Percentiles rank a stretch among this genome's conserved stretches.
Conservation (phyloP, 2,797 vertebrate species). For the Silurus lanzhouensis region DNA sequence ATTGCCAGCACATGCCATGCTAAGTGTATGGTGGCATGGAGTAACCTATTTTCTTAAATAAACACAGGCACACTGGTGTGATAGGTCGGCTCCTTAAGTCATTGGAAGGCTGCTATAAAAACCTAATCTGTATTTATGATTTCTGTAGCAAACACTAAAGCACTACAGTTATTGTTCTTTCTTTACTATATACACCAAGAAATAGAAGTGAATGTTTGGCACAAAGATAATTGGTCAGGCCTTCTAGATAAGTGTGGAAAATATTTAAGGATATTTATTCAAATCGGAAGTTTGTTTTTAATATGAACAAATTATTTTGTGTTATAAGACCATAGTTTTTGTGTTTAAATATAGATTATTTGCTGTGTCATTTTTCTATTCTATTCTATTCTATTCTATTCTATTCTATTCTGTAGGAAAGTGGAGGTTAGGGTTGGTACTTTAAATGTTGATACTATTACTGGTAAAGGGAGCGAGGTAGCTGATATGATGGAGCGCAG, state of each 20-base stretch:
- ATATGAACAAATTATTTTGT: not conserved
- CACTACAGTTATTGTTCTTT: not conserved
- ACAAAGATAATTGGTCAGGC: not conserved
- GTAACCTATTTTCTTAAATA: slow-evolving; percentile 60
- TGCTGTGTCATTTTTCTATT: not conserved
- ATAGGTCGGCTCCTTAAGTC: slow-evolving; percentile 49
- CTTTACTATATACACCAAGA: not conserved
- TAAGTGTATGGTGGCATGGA: slow-evolving; percentile 64
- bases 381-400: not conserved
- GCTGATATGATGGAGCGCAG: too few relatives aligned
- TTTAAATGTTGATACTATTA: too few relatives aligned
- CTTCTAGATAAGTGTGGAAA: not conserved
- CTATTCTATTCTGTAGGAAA: too few relatives aligned
- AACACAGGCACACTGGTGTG: slow-evolving; percentile 62
- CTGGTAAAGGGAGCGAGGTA: too few relatives aligned
- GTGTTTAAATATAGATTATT: not conserved
- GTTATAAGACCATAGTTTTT: not conserved
- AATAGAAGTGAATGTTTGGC: not conserved
- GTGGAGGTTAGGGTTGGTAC: too few relatives aligned
- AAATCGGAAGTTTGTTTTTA: not conserved
- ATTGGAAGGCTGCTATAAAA: slow-evolving; percentile 59
- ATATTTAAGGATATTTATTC: not conserved
- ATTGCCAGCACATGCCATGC: slow-evolving; percentile 71
- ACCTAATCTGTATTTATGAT: slow-evolving; percentile 24
- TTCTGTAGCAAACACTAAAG: slow-evolving; percentile 32